Base-by-base conservation (phyloP, 2,113 vertebrate genomes). In the Jaculus jaculus region DNA sequence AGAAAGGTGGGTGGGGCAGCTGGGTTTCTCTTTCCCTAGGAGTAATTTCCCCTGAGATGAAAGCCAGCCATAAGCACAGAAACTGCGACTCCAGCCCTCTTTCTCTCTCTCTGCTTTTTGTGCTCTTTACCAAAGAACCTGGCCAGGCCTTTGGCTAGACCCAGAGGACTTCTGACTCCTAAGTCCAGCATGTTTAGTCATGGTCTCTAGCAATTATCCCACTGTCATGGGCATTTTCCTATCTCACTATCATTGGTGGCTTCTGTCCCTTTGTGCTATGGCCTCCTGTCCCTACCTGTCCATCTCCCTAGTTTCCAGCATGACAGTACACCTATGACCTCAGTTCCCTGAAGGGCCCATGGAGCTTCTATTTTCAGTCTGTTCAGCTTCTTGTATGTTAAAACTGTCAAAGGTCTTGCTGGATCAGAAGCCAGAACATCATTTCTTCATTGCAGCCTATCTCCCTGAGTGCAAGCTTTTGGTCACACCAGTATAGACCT, bases 201-300 rank as follows among this genome's bases (percentile, higher is more conserved):
- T 9, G 17, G 7, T 58, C 60, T 80, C 17, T 13, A 74, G 60
- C 34, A 81, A 18, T 75, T 61, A 65, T 20, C 73, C 23, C 21
- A 47, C 20, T 7, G 5, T 6, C 28, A 34, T 12, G 26, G 37
- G 11, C 23, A 12, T 39, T 11, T 39, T 37, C n/a, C 65, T 60
- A 13, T 7, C 12, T 0, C 6, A 58, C 21, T 3, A 21, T 10
- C n/a, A 15, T 32, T 21, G 0, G 54, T 1, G 9, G 24, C 16
- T 11, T 24, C n/a, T 24, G 32, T 20, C 60, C 15, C 6, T 79
- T 24, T 17, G 8, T 0, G 2, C 4, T 2, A 24, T 5, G 18
- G 32, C 10, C 32, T 0, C 13, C 32, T 4, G 42, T 2, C 3
- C 9, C 23, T 32, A 6, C 23, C 34, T 4, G 0, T 34, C 23